Evolutionary conservation across 2,113 vertebrate species (phyloP).

Genomic region (Scomber japonicus): DNA sequence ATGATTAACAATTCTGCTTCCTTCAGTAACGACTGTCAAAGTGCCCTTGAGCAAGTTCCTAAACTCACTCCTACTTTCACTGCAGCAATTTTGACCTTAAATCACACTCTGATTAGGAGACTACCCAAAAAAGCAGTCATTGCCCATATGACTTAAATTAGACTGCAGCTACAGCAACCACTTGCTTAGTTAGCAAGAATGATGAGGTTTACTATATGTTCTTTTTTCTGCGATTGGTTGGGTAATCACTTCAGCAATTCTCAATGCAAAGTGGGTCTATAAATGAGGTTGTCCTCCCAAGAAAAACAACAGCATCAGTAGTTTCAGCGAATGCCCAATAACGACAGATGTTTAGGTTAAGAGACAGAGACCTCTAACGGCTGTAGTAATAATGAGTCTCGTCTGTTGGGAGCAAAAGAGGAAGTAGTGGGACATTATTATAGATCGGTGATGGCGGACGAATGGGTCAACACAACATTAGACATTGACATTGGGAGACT

Average conservation of each 20-base stretch:
- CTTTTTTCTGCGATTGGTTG: background rate
- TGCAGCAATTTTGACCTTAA: constrained; percentile 28
- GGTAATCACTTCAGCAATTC: background rate
- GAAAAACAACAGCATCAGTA: background rate
- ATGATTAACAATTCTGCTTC: constrained; percentile 72
- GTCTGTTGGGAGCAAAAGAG: background rate
- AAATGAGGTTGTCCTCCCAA: background rate
- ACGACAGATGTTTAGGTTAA: background rate
- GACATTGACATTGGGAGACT: too few species aligned
- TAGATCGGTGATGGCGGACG: too few species aligned
- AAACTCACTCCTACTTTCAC: constrained; percentile 41
- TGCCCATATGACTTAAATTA: too few species aligned
- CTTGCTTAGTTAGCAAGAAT: background rate
- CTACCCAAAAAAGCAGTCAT: too few species aligned
- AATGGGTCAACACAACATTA: too few species aligned
- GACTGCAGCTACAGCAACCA: too few species aligned
- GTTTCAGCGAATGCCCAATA: background rate
- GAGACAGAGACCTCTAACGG: background rate
- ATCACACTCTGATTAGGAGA: constrained; percentile 14
- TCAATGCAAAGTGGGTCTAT: background rate
- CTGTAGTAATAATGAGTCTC: background rate
- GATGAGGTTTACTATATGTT: constrained; percentile 9
- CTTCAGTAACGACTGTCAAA: constrained; percentile 48
- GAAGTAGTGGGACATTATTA: too few species aligned
- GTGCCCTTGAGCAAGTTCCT: constrained; percentile 69